Percentiles rank a stretch among this genome's conserved stretches.
phyloP scores from a whole-genome alignment of 2,888 invertebrate species.

The Endomychus coccineus region DNA sequence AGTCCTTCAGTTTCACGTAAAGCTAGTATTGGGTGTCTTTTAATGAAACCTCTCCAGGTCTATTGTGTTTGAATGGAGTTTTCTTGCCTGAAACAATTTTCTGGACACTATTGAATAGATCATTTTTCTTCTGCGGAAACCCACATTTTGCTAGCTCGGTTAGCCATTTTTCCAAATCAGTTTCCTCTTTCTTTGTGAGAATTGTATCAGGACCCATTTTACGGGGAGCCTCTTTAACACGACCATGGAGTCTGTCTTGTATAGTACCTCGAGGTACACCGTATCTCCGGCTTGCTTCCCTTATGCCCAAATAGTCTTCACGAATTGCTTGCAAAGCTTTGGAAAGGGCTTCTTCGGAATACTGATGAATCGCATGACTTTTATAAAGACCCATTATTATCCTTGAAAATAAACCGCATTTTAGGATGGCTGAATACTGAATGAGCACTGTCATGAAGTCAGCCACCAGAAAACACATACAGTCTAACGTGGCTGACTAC shows the following conservation, averaged over 20 bases:
- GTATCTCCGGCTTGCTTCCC: slow-evolving; percentile 14
- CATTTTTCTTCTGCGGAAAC: slow-evolving; percentile 5
- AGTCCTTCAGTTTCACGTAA: slow-evolving; percentile 17
- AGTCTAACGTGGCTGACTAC: too few species aligned
- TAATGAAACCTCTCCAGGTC: slow-evolving; percentile 18
- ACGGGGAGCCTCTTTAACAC: background rate
- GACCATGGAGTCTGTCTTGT: slow-evolving; percentile 9
- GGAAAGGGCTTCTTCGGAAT: too few species aligned
- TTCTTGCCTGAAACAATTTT: slow-evolving; percentile 5
- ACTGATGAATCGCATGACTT: too few species aligned
- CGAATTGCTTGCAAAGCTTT: slow-evolving; percentile 14
- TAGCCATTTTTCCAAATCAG: slow-evolving; percentile 8
- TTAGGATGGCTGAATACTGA: too few species aligned
- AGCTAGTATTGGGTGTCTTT: slow-evolving; percentile 15
- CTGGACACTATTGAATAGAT: slow-evolving; percentile 8
- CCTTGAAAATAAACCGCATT: too few species aligned
- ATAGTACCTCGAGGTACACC: slow-evolving; percentile 17
- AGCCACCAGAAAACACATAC: too few species aligned
- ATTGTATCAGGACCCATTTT: background rate
- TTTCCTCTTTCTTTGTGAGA: background rate
- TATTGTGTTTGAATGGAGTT: slow-evolving; percentile 17
- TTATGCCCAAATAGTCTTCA: slow-evolving; percentile 11
- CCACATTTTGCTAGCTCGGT: slow-evolving; percentile 7
- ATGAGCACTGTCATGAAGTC: too few species aligned
- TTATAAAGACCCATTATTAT: too few species aligned